These are phyloP conservation scores for Poeciliopsis prolifica DNA, from an alignment of 2,113 vertebrate genomes.

Conservation along the genomic window DNA sequence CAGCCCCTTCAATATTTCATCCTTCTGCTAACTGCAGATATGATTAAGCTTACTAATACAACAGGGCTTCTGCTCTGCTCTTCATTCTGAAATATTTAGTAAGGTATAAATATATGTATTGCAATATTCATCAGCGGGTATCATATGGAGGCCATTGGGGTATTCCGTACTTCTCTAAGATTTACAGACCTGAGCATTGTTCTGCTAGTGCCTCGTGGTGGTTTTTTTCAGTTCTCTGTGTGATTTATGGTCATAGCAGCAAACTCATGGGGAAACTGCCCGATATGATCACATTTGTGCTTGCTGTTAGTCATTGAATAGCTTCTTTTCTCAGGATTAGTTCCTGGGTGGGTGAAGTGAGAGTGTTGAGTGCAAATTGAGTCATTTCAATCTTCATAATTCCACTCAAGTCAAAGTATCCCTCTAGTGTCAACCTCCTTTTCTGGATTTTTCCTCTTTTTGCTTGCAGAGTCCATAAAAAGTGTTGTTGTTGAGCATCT, in stretches of 20 bases:
- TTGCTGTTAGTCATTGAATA: constrained; percentile 18
- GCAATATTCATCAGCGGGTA: constrained; percentile 42
- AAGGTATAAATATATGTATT: constrained; percentile 20
- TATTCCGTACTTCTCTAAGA: neutral
- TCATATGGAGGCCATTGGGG: constrained; percentile 8
- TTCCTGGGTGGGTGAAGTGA: constrained; percentile 5
- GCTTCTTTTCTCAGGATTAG: constrained; percentile 27
- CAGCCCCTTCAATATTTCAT: constrained; percentile 47
- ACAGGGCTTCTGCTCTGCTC: constrained; percentile 10
- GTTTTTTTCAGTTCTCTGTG: constrained; percentile 11
- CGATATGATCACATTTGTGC: constrained; percentile 41
- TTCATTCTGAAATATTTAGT: constrained; percentile 38
- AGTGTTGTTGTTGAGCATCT: constrained; percentile 15
- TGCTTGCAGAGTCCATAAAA: constrained; percentile 11
- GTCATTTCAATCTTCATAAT: constrained; percentile 42
- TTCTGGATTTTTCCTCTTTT: constrained; percentile 41
- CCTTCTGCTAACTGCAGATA: constrained; percentile 31
- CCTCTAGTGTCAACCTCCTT: constrained; percentile 24
- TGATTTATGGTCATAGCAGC: constrained; percentile 46
- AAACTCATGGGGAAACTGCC: constrained; percentile 26
- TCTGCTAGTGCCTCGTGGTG: constrained; percentile 21
- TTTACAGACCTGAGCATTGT: constrained; percentile 36
- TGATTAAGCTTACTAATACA: constrained; percentile 32
- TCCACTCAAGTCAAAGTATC: constrained; percentile 32
- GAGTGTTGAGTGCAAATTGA: constrained; percentile 22